A percentile compares a stretch with the other conserved stretches of the same genome.
These are phyloP conservation scores for Diplodus puntazzo DNA, from an alignment of 2,797 vertebrate species.

Conservation along the genomic window DNA sequence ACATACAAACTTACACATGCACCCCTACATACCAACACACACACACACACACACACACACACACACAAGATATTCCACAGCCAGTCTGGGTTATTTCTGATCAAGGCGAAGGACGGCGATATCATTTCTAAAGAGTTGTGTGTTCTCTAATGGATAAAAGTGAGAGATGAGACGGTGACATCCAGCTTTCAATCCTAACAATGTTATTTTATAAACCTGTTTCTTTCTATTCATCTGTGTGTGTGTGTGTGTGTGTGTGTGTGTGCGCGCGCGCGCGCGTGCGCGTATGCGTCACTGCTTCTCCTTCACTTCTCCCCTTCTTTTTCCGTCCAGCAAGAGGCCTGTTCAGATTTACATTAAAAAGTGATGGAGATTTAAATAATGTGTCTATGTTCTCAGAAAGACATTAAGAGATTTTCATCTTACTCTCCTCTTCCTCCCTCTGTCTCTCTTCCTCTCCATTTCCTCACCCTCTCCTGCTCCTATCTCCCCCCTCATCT, in stretches of 20 bases:
- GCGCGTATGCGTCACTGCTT: constrained; percentile 39
- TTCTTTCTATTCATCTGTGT: constrained; percentile 22
- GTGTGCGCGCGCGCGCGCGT: constrained; percentile 24
- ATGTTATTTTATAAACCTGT: constrained; percentile 36
- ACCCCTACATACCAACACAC: constrained; percentile 48
- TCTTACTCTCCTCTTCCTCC: constrained; percentile 85
- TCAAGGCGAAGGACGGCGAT: constrained; percentile 32
- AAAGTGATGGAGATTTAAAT: constrained; percentile 94
- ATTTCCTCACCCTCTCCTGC: constrained; percentile 74
- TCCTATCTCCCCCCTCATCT: constrained; percentile 72
- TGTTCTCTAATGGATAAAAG: constrained; percentile 18
- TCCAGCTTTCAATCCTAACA: constrained; percentile 51
- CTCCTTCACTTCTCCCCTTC: constrained; percentile 45
- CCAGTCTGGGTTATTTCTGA: constrained; percentile 28
- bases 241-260: constrained; percentile 22
- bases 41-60: constrained; percentile 50
- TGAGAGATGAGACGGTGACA: constrained; percentile 32
- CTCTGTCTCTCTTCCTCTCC: constrained; percentile 71
- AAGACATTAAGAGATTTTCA: constrained; percentile 94
- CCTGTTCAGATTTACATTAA: constrained; percentile 95
- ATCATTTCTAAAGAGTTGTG: constrained; percentile 41
- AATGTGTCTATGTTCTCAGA: constrained; percentile 94
- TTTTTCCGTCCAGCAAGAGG: constrained; percentile 86
- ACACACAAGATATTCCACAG: constrained; percentile 23
- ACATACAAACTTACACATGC: constrained; percentile 63